Evolutionary conservation across 2,888 invertebrate species (phyloP), one percentile per base, ranked within the genome.

Genomic region (Aphrophora alni): DNA sequence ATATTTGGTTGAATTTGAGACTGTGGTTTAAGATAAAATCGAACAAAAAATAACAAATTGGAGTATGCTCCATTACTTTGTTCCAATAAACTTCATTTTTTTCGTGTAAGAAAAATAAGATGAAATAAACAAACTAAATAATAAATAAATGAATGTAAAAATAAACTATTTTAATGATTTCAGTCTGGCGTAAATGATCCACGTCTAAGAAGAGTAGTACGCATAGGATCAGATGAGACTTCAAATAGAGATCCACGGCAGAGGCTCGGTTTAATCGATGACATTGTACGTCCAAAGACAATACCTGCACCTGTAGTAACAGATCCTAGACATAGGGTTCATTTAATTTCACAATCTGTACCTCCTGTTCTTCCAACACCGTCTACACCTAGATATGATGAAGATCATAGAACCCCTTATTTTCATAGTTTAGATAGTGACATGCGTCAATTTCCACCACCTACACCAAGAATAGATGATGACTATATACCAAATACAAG

Each of bases 111-210:
- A n/a, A n/a, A n/a, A n/a, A n/a, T n/a, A n/a, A n/a, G n/a, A n/a
- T n/a, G n/a, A n/a, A n/a, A n/a, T n/a, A n/a, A n/a, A n/a, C n/a
- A n/a, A n/a, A n/a, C n/a, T n/a, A n/a, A n/a, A n/a, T n/a, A n/a
- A n/a, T n/a, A n/a, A n/a, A n/a, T n/a, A n/a, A n/a, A n/a, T n/a
- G n/a, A n/a, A n/a, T n/a, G n/a, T n/a, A n/a, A n/a, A n/a, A n/a
- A n/a, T n/a, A n/a, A 77, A 28, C 21, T 75, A 12, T 75, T 51
- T 68, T 74, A 5, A 38, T 38, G 4, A 75, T 78, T 82, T 14
- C 77, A 84, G 84, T 82, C 82, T 27, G 80, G 82, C 75, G 78
- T 80, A 21, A 80, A 80, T 69, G 84, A 84, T 77, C 84, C 84
- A 2, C 83, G 84, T 1, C 79, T 83, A 70, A 82, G 80, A 44